Percentiles rank a stretch among this genome's conserved stretches.
phyloP scores from a whole-genome alignment of 2,113 vertebrate species.

The Entosphenus tridentatus region DNA sequence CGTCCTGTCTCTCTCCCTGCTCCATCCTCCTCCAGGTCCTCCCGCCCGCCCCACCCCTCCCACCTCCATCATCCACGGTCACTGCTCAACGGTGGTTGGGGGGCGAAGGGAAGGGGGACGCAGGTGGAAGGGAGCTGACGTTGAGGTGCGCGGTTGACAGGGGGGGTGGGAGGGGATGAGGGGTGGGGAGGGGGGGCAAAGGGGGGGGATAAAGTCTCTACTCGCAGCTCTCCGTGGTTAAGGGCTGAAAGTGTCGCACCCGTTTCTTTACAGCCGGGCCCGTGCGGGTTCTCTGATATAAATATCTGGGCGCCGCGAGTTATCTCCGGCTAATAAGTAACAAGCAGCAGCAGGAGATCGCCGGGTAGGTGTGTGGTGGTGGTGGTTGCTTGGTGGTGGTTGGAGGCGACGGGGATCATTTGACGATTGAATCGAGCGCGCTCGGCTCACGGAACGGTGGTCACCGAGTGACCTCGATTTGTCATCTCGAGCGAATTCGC shows the following conservation, averaged over 20 bases:
- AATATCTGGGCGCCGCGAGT: neutral
- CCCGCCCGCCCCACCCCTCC: too few species aligned
- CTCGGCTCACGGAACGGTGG: too few species aligned
- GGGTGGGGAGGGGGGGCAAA: neutral
- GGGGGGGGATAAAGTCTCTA: neutral
- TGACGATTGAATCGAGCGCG: too few species aligned
- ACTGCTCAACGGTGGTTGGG: neutral
- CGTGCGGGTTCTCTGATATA: neutral
- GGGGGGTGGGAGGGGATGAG: neutral
- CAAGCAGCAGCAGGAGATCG: too few species aligned
- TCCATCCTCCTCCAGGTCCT: neutral
- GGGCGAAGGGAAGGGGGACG: slow-evolving; percentile 14
- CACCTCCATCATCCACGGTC: too few species aligned
- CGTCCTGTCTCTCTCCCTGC: neutral
- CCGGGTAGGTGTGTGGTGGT: too few species aligned
- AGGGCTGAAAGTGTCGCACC: slow-evolving; percentile 18
- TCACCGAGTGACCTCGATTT: too few species aligned
- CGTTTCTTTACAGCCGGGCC: neutral
- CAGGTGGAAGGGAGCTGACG: slow-evolving; percentile 18
- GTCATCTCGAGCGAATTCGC: too few species aligned
- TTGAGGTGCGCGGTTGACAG: neutral
- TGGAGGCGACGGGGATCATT: neutral
- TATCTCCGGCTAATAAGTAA: neutral
- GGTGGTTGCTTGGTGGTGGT: too few species aligned
- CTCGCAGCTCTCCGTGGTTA: slow-evolving; percentile 10